Percentiles rank a stretch among this genome's conserved stretches.
Conservation (phyloP, 2,797 vertebrate genomes). For the Coranthus polyacanthus region DNA sequence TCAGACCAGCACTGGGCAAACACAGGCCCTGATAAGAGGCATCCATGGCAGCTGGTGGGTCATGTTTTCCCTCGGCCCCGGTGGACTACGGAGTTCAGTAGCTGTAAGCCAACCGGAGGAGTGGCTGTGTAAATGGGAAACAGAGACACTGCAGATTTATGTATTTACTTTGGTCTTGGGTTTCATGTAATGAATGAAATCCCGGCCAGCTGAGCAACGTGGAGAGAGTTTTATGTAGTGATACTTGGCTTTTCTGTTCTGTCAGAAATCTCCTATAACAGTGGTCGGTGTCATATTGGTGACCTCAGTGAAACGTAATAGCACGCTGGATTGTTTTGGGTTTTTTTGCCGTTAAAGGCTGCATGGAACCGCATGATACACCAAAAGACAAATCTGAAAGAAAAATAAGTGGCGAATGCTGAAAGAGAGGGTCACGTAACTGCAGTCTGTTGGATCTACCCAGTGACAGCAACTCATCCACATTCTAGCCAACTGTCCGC, state of each 20-base stretch:
- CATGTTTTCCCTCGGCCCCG: constrained; percentile 54
- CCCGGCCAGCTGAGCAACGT: constrained; percentile 14
- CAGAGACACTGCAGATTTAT: constrained; percentile 41
- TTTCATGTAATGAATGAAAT: constrained; percentile 43
- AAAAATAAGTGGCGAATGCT: not conserved
- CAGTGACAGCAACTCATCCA: too few species aligned
- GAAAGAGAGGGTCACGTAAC: not conserved
- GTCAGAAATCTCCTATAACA: constrained; percentile 3
- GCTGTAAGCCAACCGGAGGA: constrained; percentile 43
- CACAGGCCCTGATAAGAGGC: constrained; percentile 70
- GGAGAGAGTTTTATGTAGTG: constrained; percentile 24
- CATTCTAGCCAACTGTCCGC: too few species aligned
- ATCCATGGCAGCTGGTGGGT: constrained; percentile 59
- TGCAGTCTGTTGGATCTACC: not conserved
- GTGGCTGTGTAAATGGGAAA: constrained; percentile 65
- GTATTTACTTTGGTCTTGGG: constrained; percentile 50
- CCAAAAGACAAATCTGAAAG: not conserved
- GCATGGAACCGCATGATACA: not conserved
- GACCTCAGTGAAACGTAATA: not conserved
- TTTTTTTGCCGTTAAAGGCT: not conserved
- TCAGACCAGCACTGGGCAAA: constrained; percentile 58
- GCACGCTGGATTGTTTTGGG: constrained; percentile 1
- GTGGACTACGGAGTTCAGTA: constrained; percentile 48
- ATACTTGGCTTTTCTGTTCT: constrained; percentile 15
- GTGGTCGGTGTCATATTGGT: constrained; percentile 18